Percentiles rank a stretch among this genome's conserved stretches.
These are phyloP conservation scores for Calyptomena viridis DNA, from an alignment of 2,113 vertebrate species.

Conservation along the genomic window DNA sequence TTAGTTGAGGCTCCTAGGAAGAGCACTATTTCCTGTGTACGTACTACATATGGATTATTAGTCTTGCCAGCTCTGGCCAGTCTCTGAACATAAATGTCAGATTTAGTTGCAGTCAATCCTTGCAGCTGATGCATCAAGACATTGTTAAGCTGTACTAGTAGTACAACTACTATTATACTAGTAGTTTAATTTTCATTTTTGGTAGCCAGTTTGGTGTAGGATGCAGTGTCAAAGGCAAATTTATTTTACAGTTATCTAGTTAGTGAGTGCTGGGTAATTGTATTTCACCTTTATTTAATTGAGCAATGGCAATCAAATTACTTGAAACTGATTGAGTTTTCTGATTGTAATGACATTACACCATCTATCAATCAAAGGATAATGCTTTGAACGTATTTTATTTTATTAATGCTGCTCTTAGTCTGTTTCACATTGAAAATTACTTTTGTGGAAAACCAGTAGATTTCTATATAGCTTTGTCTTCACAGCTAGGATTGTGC, in stretches of 20 bases:
- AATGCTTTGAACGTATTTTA: background rate
- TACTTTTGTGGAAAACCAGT: background rate
- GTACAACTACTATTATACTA: too few relatives aligned
- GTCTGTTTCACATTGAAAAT: background rate
- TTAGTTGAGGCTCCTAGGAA: background rate
- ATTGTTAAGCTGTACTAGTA: too few relatives aligned
- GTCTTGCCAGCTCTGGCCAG: background rate
- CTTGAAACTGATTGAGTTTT: background rate
- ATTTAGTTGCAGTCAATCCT: background rate
- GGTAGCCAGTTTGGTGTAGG: background rate
- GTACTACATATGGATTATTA: background rate
- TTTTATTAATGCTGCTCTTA: background rate
- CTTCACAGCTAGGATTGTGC: background rate
- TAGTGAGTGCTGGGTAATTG: too few relatives aligned
- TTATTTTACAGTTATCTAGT: too few relatives aligned
- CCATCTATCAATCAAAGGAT: background rate
- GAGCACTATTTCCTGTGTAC: background rate
- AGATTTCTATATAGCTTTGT: background rate
- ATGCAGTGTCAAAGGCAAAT: too few relatives aligned
- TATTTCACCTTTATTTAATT: background rate
- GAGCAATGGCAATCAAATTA: background rate
- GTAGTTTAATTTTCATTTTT: background rate
- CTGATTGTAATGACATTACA: too few relatives aligned
- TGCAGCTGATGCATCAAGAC: background rate
- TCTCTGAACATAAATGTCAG: background rate